Evolutionary conservation across 2,888 invertebrate species (phyloP).

Genomic region (Lasioglossum lativentre): DNA sequence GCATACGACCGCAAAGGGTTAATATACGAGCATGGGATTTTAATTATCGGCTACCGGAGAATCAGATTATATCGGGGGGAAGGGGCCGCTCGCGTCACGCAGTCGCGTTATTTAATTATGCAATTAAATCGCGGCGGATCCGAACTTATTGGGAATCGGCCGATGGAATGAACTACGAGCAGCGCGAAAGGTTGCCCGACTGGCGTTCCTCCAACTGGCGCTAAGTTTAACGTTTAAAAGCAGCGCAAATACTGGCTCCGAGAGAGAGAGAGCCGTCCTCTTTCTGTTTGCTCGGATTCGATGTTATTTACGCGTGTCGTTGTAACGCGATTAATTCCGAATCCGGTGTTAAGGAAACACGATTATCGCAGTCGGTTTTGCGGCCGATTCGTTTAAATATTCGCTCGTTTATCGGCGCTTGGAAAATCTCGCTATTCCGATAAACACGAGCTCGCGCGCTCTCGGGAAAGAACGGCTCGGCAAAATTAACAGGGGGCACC

Average conservation of each 20-base stretch:
- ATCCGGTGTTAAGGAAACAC: slow-evolving; percentile 16
- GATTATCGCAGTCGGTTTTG: slow-evolving; percentile 23
- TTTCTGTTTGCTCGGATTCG: background rate
- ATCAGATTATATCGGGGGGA: slow-evolving; percentile 16
- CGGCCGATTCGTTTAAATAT: slow-evolving; percentile 5
- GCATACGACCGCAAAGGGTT: no score
- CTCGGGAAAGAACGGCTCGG: slow-evolving; percentile 24
- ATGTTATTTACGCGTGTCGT: slow-evolving; percentile 9
- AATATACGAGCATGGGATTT: slow-evolving; percentile 24
- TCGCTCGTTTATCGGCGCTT: background rate
- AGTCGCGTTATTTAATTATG: slow-evolving; percentile 35
- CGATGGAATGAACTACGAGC: slow-evolving; percentile 8
- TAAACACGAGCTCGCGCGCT: background rate
- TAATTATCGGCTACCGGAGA: slow-evolving; percentile 32
- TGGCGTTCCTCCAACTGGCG: slow-evolving; percentile 44
- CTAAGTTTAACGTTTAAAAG: slow-evolving; percentile 37
- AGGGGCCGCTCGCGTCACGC: background rate
- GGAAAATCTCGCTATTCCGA: background rate
- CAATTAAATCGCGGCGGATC: slow-evolving; percentile 36
- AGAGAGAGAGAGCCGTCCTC: background rate
- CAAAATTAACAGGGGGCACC: slow-evolving; percentile 31
- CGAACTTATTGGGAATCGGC: slow-evolving; percentile 31
- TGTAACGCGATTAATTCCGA: slow-evolving; percentile 26
- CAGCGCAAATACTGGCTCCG: slow-evolving; percentile 22
- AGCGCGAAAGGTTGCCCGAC: slow-evolving; percentile 20